Evolutionary conservation across 1,140 invertebrate species (phyloP), one percentile per base, ranked within the genome.

Genomic region (Drosophila orosa): DNA sequence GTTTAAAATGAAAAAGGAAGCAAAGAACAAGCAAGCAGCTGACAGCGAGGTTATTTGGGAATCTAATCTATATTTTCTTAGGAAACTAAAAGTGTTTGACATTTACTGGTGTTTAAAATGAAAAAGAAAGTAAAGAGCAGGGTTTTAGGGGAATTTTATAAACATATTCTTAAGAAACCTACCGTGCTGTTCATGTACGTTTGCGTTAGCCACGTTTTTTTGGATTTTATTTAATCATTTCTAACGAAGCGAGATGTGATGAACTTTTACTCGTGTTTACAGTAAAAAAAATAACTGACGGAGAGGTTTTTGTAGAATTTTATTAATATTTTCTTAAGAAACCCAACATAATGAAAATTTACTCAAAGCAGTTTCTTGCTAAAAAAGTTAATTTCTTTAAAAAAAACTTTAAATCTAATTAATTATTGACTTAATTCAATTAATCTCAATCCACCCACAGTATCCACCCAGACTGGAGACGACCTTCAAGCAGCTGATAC

Each of bases 401-500:
- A n/a, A 17, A 39, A 17, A 8, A 9, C 4, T 4, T 17, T 39
- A 9, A 0, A 37, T 1, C 4, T 5, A 15, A 3, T 35, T 15
- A 15, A 12, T 42, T 12, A 12, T 12, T 10, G 19, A 1, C 19
- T 12, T 2, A 19, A 10, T 40, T 40, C 0, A 37, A 37, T 15
- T 39, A 9, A 8, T n/a, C 37, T 50, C n/a, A 42, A 12, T 24
- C 13, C 22, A 24, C 19, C 6, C n/a, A 44, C 37, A 91, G 90
- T 91, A 91, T 89, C 83, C 80, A 31, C 90, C 80, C n/a, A 74
- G 71, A 47, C 68, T 80, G 58, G 90, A 91, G 27, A 61, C 67
- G 8, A 80, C 85, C 27, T 77, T 67, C 54, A 90, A 86, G 47
- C 83, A 77, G 77, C 65, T 84, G 55, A 67, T 78, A 33, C 90